Conservation (phyloP, 2,888 invertebrate genomes). For the Epirrhoe tristata region DNA sequence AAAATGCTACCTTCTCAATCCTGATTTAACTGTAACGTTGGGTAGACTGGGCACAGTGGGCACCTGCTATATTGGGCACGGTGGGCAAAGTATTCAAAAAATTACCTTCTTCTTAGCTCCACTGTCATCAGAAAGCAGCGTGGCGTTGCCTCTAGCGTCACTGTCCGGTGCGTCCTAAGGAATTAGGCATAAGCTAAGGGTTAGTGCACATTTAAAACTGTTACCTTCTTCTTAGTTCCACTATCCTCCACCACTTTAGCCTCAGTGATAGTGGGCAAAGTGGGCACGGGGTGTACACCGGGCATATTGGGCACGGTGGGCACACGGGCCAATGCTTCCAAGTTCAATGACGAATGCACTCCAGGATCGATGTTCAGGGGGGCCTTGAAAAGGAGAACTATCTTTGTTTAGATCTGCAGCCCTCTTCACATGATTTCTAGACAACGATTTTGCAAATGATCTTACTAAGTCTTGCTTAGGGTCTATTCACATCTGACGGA, state of each 20-base stretch:
- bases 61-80: not conserved
- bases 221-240: conserved; percentile 65
- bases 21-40: not conserved
- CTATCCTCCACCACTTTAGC: conserved; percentile 89
- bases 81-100: not conserved
- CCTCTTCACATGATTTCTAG: not conserved
- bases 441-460: not conserved
- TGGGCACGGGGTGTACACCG: conserved; percentile 93
- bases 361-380: conserved; percentile 97
- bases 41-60: not conserved
- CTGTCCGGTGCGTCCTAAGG: not conserved
- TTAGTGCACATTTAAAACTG: not conserved
- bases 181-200: conserved; percentile 1
- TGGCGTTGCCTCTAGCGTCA: not conserved
- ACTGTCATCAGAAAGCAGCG: not conserved
- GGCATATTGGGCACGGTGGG: conserved; percentile 90
- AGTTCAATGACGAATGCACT: conserved; percentile 95
- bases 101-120: conserved; percentile 1
- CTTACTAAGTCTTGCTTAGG: not conserved
- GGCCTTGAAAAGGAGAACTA: conserved; percentile 64
- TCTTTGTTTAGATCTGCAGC: conserved; percentile 50
- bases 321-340: conserved; percentile 87
- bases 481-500: no score
- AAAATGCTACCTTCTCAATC: not conserved
- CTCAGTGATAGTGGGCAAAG: conserved; percentile 95